Base-by-base conservation (phyloP, 2,888 invertebrate species). In the Ennomos fuscantarius region DNA sequence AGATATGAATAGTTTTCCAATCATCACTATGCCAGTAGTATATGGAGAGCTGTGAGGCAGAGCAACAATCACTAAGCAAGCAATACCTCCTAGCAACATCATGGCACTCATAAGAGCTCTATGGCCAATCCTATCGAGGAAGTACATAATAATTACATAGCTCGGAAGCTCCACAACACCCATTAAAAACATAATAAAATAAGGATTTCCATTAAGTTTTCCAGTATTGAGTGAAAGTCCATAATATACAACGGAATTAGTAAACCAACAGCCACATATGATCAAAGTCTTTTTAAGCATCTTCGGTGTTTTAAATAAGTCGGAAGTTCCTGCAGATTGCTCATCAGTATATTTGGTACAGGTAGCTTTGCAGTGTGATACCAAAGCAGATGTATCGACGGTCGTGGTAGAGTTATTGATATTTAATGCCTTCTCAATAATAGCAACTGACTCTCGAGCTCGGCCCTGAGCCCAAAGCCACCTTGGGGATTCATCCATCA, bases 401-500 rank as follows among this genome's bases (percentile, higher is more conserved):
- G 91, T 84, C 31, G 95, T 93, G 13, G 92, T 86, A 8, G 93
- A 94, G 31, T 94, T 93, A 76, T 97, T 97, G 60, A 95, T 93
- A 80, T 94, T 94, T 15, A 96, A 81, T 2, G 95, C 97, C 75
- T 95, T 96, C 63, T 95, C 93, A 42, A 97, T 93, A 60, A 97
- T 96, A 8, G 93, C 93, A 0, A 97, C 93, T 0, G 97, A 95
- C 80, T 97, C 96, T 9, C 93, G 90, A 1, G 94, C 93, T 31
- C 95, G 93, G 1, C 97, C 97, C 77, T 97, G 96, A 8, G 95
- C 93, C 97, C 97, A 97, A 2, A 97, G 87, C 97, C 97, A 97
- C 62, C 97, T 93, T 0, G 97, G 97, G 33, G 97, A 97, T 85
- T 97, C 97, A 71, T 97, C 97, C 94, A 97, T 95, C 32, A 96